These are phyloP conservation scores for Synanthedon formicaeformis DNA, from an alignment of 2,888 invertebrate species.

Conservation along the genomic window DNA sequence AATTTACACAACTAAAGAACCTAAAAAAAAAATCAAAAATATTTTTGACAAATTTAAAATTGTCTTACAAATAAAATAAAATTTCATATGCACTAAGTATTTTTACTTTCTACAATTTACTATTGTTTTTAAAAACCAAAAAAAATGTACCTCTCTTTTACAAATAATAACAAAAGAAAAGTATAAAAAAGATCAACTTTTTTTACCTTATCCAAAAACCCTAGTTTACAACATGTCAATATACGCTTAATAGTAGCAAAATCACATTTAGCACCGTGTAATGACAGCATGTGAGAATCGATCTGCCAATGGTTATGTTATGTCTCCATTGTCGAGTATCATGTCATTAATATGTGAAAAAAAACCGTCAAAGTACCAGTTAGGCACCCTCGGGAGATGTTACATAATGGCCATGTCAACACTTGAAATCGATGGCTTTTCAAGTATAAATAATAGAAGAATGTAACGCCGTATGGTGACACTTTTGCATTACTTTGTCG, in stretches of 20 bases:
- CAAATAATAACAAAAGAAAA: too few species aligned
- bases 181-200: too few species aligned
- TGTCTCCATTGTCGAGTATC: slow-evolving; percentile 59
- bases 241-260: not conserved
- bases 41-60: too few species aligned
- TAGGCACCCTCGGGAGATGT: slow-evolving; percentile 56
- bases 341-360: slow-evolving; percentile 58
- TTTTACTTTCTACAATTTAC: too few species aligned
- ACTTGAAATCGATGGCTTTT: slow-evolving; percentile 50
- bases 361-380: slow-evolving; percentile 44
- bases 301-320: slow-evolving; percentile 58
- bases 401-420: slow-evolving; percentile 66
- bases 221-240: not conserved
- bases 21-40: too few species aligned
- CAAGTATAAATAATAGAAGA: slow-evolving; percentile 60
- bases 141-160: too few species aligned
- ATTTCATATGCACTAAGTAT: too few species aligned
- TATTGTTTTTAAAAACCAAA: too few species aligned
- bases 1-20: too few species aligned
- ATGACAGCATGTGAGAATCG: slow-evolving; percentile 56
- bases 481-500: slow-evolving; percentile 50
- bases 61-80: too few species aligned
- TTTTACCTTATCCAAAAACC: too few species aligned
- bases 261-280: slow-evolving; percentile 57
- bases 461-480: slow-evolving; percentile 32